A percentile compares a stretch with the other conserved stretches of the same genome.
Conservation (phyloP, 2,888 invertebrate genomes). For the Rhagium mordax region DNA sequence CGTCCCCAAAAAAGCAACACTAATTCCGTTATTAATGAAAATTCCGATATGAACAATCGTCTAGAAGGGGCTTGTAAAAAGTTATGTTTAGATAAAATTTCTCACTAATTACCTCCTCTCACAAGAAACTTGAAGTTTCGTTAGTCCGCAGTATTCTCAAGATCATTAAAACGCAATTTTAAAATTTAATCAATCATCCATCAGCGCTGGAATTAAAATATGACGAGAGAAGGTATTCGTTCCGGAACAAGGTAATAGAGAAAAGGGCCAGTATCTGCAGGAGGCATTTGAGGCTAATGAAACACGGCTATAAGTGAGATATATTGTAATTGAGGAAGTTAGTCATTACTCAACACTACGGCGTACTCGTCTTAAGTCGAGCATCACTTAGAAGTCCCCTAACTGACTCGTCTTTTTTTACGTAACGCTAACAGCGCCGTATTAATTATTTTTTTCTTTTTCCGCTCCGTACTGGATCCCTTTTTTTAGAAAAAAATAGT, state of each 20-base stretch:
- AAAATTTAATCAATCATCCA: constrained; percentile 35
- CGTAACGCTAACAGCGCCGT: constrained; percentile 14
- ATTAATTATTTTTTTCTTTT: constrained; percentile 14
- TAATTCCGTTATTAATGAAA: not conserved
- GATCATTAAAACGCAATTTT: constrained; percentile 25
- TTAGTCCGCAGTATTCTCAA: not conserved
- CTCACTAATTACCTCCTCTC: constrained; percentile 25
- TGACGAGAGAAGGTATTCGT: constrained; percentile 24
- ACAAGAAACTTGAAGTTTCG: constrained; percentile 14
- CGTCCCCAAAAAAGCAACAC: not conserved
- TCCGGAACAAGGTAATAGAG: constrained; percentile 39
- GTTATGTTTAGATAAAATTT: constrained; percentile 2
- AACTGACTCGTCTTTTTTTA: constrained; percentile 43
- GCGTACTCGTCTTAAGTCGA: constrained; percentile 58
- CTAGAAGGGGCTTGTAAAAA: not conserved
- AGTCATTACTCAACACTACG: constrained; percentile 65
- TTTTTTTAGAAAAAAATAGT: too few relatives aligned
- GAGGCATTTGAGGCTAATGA: constrained; percentile 64
- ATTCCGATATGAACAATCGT: not conserved
- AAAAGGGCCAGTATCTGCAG: constrained; percentile 57
- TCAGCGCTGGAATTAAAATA: constrained; percentile 24
- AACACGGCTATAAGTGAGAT: constrained; percentile 67
- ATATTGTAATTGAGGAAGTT: constrained; percentile 67
- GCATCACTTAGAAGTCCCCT: constrained; percentile 61
- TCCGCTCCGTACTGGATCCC: too few relatives aligned